Conservation (phyloP, 2,797 vertebrate species). For the Microchirus variegatus region DNA sequence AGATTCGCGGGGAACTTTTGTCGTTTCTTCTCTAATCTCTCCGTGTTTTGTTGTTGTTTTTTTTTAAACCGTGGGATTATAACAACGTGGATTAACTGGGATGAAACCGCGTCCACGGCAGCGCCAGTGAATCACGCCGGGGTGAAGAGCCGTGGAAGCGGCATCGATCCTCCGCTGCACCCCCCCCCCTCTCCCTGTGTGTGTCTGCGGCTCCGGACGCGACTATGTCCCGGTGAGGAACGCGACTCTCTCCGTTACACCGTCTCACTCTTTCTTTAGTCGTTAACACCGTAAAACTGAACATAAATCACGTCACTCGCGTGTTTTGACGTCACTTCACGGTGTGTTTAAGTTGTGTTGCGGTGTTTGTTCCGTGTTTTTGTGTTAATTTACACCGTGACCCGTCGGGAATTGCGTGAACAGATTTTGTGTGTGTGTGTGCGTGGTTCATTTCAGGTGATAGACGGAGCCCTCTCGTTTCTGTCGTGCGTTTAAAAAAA, state of each 20-base stretch:
- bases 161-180: constrained; percentile 34
- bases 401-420: not conserved
- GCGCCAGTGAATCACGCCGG: not conserved
- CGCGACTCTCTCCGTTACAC: constrained; percentile 8
- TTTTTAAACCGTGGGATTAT: not conserved
- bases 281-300: too few relatives aligned
- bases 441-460: constrained; percentile 31
- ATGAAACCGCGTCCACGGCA: constrained; percentile 12
- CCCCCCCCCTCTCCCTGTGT: constrained; percentile 28
- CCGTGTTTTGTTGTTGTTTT: too few relatives aligned
- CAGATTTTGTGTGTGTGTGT: constrained; percentile 28
- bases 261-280: not conserved
- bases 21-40: not conserved
- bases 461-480: constrained; percentile 53
- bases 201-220: constrained; percentile 5
- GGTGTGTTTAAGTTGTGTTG: rapidly evolving
- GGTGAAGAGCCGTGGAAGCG: constrained; percentile 36
- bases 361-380: rapidly evolving
- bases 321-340: not conserved
- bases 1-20: constrained; percentile 8
- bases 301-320: too few relatives aligned
- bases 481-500: constrained; percentile 53
- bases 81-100: not conserved
- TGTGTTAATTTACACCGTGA: rapidly evolving
- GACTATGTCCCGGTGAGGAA: constrained; percentile 34